Percentiles rank a stretch among this genome's conserved stretches.
These are phyloP conservation scores for Microvelia longipes DNA, from an alignment of 1,140 invertebrate genomes.

Conservation along the genomic window DNA sequence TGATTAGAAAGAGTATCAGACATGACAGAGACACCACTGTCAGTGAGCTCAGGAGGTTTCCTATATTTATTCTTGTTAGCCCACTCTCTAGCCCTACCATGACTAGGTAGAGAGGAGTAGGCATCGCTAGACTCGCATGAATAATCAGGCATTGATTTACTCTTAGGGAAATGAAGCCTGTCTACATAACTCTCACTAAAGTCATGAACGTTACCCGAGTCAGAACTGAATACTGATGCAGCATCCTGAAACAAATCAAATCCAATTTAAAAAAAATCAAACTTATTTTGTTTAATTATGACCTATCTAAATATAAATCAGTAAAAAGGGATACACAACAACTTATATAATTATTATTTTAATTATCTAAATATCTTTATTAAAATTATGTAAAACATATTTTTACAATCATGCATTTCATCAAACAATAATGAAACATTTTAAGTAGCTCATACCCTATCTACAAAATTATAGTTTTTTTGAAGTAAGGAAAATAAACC, in stretches of 20 bases:
- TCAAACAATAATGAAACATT: no score
- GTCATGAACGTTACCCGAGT: constrained; percentile 49
- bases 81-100: constrained; percentile 30
- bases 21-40: constrained; percentile 67
- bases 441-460: no score
- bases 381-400: neutral
- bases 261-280: no score
- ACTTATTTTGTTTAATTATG: no score
- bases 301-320: no score
- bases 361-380: no score
- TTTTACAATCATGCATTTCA: no score
- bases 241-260: constrained; percentile 30
- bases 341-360: no score
- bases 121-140: constrained; percentile 36
- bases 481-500: no score
- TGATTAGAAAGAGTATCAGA: constrained; percentile 39
- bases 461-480: no score
- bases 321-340: no score
- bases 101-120: constrained; percentile 34
- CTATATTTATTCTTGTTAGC: constrained; percentile 34
- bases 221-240: constrained; percentile 44
- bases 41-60: constrained; percentile 52
- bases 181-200: constrained; percentile 34
- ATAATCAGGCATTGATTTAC: constrained; percentile 41
- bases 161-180: constrained; percentile 34